Conservation (phyloP, 2,888 invertebrate genomes). For the Petrolisthes manimaculis region DNA sequence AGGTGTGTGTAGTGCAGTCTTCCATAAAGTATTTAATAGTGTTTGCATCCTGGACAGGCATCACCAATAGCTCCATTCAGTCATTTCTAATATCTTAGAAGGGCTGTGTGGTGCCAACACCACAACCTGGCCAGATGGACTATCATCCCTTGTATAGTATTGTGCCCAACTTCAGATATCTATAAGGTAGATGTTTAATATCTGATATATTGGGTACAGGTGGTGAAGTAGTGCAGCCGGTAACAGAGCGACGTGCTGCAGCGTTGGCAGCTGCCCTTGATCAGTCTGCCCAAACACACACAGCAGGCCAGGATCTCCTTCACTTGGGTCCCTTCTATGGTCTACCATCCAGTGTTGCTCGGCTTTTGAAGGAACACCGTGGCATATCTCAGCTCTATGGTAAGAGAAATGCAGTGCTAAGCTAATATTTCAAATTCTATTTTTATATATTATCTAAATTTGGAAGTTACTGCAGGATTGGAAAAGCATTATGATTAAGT, state of each 20-base stretch:
- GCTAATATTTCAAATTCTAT: not conserved
- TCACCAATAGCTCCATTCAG: too few relatives aligned
- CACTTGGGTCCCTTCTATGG: constrained; percentile 80
- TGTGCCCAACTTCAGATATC: too few relatives aligned
- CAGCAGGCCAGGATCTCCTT: constrained; percentile 11
- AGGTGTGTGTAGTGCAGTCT: too few relatives aligned
- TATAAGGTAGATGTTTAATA: too few relatives aligned
- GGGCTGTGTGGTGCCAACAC: too few relatives aligned
- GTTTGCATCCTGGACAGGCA: too few relatives aligned
- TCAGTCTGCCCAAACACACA: constrained; percentile 24
- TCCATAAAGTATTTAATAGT: too few relatives aligned
- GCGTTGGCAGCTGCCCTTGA: constrained; percentile 37
- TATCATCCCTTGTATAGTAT: too few relatives aligned
- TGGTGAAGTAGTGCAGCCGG: constrained; percentile 8
- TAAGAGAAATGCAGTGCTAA: constrained; percentile 71
- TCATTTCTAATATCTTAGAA: too few relatives aligned
- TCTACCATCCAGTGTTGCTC: constrained; percentile 79
- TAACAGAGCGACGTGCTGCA: constrained; percentile 24
- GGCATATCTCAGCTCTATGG: constrained; percentile 87
- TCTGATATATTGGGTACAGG: not conserved
- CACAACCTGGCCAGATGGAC: too few relatives aligned
- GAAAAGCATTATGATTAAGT: not conserved
- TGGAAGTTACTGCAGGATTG: not conserved
- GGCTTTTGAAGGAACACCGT: constrained; percentile 80
- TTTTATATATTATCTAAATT: not conserved